Conservation (phyloP, 2,797 vertebrate species). For the Epinephelus awoara region DNA sequence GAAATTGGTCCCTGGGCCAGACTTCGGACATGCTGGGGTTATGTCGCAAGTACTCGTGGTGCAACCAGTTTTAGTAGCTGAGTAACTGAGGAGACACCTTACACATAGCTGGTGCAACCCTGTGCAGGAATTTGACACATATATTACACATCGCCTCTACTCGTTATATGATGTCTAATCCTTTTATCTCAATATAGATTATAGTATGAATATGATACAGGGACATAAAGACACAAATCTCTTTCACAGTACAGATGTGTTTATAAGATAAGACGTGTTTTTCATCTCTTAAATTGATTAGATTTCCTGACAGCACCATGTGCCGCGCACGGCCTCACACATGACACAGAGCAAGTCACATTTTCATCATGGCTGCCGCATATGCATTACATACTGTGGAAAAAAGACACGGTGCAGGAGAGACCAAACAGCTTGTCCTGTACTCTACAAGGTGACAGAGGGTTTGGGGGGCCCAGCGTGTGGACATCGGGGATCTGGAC, state of each 20-base stretch:
- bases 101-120: no score
- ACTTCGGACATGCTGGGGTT: no score
- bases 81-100: no score
- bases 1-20: no score
- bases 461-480: not conserved
- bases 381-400: not conserved
- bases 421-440: slow-evolving; percentile 11
- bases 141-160: not conserved
- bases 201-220: not conserved
- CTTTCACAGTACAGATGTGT: not conserved
- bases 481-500: slow-evolving; percentile 20
- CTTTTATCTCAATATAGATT: not conserved
- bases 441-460: not conserved
- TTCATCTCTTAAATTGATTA: not conserved
- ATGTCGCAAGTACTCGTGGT: no score
- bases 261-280: not conserved
- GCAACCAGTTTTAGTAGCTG: no score
- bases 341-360: not conserved
- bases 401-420: not conserved
- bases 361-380: not conserved
- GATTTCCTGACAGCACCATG: not conserved
- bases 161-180: not conserved
- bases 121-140: not conserved
- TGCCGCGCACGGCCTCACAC: slow-evolving; percentile 1
- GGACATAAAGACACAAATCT: not conserved